Conservation (phyloP, 1,140 invertebrate genomes). For the Psix sp. region DNA sequence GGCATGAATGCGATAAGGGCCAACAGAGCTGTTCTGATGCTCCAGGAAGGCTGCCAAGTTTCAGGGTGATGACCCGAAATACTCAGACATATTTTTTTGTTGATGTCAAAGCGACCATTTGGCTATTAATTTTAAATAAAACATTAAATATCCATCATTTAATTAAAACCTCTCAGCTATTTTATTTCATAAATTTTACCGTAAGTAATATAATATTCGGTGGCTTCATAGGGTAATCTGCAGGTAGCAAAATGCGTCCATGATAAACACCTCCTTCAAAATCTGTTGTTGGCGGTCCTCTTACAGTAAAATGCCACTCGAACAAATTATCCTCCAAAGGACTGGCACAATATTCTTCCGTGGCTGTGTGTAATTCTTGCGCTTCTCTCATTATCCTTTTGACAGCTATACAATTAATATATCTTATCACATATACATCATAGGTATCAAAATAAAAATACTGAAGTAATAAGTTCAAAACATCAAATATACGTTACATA, state of each 20-base stretch:
- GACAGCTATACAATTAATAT: slow-evolving; percentile 85
- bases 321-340: slow-evolving; percentile 97
- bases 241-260: slow-evolving; percentile 91
- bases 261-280: slow-evolving; percentile 95
- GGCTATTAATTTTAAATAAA: slow-evolving; percentile 79
- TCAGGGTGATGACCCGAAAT: slow-evolving; percentile 99
- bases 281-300: slow-evolving; percentile 90
- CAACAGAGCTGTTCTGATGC: slow-evolving; percentile 93
- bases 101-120: slow-evolving; percentile 95
- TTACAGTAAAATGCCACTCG: slow-evolving; percentile 98
- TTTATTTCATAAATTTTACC: slow-evolving; percentile 79
- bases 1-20: slow-evolving; percentile 98
- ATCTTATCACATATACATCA: no score
- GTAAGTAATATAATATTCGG: slow-evolving; percentile 96
- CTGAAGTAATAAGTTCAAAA: no score
- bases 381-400: slow-evolving; percentile 96
- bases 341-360: slow-evolving; percentile 93
- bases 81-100: slow-evolving; percentile 97
- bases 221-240: slow-evolving; percentile 98
- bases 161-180: no score
- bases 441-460: neutral
- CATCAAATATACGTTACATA: no score
- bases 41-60: slow-evolving; percentile 98
- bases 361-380: slow-evolving; percentile 88
- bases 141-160: no score